Base-by-base conservation (phyloP, 2,888 invertebrate species). In the Xestia rhomboidea region DNA sequence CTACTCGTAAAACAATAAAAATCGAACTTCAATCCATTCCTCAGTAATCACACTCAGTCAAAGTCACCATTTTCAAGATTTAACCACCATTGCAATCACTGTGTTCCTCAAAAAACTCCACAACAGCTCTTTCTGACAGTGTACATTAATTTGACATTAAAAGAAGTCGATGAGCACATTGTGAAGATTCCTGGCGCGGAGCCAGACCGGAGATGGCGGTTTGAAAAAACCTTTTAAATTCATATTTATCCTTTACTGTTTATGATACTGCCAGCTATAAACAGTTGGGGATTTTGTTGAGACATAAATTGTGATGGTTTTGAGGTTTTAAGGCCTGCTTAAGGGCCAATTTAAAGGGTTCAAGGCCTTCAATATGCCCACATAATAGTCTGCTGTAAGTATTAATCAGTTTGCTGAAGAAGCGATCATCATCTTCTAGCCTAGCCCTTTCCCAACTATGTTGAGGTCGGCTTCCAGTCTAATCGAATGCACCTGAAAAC, bases 181-280 rank as follows among this genome's bases (percentile, higher is more conserved):
- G 82, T 76, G n/a, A 76, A 62, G 76, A 68, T 34, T 57, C 11
- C 60, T 87, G 85, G 85, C 85, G 38, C 0, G 13, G 63, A 30
- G 86, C 88, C 85, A 82, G 64, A 27, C 68, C 79, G 83, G 86
- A 84, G 77, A 85, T 85, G 77, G 66, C 72, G 68, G 79, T 74
- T 87, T 85, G 66, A 75, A 85, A 79, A 85, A 85, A 57, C 79
- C 79, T 81, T 86, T 82, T 76, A 81, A 86, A 87, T 87, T 79
- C 87, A 87, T 86, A 85, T 79, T 82, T 87, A 84, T 78, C 83
- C 77, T 70, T 70, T 46, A 41, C 62, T 63, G 64, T 81, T 84
- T 74, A 67, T 76, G 77, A 80, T 73, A 77, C 64, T 70, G 64
- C 44, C 41, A 7, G 41, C 44, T 83, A 57, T 79, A 68, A 82